Conservation (phyloP, 1,140 invertebrate genomes). For the Medauroidea extradentata region DNA sequence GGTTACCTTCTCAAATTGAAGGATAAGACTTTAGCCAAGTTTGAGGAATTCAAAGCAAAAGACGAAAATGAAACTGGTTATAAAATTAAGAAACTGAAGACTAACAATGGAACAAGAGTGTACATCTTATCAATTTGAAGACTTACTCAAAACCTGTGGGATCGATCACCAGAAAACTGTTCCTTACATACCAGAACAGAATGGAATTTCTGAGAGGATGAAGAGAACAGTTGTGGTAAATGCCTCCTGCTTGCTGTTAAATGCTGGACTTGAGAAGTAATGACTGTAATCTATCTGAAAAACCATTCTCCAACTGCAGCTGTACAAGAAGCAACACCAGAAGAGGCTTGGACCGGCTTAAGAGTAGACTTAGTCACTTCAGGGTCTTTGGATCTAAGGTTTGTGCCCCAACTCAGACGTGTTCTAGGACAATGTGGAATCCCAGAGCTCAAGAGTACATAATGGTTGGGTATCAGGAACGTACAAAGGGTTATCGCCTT, state of each 20-base stretch:
- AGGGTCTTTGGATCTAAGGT: no score
- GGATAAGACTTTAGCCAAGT: conserved; percentile 3
- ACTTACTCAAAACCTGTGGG: neutral
- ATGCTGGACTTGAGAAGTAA: conserved; percentile 43
- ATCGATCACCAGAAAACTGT: conserved; percentile 19
- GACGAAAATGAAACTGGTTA: conserved; percentile 10
- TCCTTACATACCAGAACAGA: conserved; percentile 36
- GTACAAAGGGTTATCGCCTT: no score
- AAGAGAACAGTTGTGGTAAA: conserved; percentile 41
- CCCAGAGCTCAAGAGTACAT: no score
- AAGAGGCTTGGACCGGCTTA: no score
- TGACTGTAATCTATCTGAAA: conserved; percentile 43
- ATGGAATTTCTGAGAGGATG: conserved; percentile 41
- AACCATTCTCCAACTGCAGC: conserved; percentile 16
- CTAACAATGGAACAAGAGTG: conserved; percentile 14
- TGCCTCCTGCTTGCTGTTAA: conserved; percentile 35
- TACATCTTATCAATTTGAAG: neutral
- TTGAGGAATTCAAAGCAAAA: conserved; percentile 3
- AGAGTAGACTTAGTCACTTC: no score
- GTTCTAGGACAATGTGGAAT: no score
- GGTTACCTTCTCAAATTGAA: neutral
- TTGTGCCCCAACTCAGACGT: no score
- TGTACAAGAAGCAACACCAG: no score
- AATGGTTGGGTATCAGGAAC: no score
- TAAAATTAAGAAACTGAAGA: conserved; percentile 9